phyloP scores from a whole-genome alignment of 92 coral and sea anemone species.

The Palythoa caribaeorum region DNA sequence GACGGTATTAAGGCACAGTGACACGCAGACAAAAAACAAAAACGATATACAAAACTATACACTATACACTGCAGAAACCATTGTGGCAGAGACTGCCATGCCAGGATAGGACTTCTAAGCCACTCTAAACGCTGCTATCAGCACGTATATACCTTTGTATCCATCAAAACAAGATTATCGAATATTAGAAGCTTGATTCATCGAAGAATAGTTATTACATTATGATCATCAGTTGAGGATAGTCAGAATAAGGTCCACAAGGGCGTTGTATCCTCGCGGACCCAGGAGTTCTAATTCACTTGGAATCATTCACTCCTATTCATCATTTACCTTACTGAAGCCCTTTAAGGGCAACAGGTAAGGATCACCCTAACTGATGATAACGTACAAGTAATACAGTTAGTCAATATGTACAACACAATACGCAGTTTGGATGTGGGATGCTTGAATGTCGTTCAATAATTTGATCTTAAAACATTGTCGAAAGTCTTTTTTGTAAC shows the following conservation, averaged over 20 bases:
- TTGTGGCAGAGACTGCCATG: no score
- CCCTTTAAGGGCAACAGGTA: constrained; percentile 95
- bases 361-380: constrained; percentile 99
- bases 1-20: no score
- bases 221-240: constrained; percentile 69
- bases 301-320: constrained; percentile 79
- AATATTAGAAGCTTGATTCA: no score
- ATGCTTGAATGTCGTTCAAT: background rate
- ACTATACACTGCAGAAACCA: no score
- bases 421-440: constrained; percentile 6
- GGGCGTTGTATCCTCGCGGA: constrained; percentile 75
- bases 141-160: no score
- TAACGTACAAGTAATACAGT: background rate
- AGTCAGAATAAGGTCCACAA: constrained; percentile 67
- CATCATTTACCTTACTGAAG: constrained; percentile 98
- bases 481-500: background rate
- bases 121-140: no score
- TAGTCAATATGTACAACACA: background rate
- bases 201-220: no score
- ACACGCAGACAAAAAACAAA: no score
- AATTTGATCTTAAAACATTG: background rate
- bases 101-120: no score
- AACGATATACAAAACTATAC: no score
- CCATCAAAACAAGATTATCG: no score
- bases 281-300: constrained; percentile 90